Base-by-base conservation (phyloP, 2,797 vertebrate species). In the Phrynocephalus forsythii region DNA sequence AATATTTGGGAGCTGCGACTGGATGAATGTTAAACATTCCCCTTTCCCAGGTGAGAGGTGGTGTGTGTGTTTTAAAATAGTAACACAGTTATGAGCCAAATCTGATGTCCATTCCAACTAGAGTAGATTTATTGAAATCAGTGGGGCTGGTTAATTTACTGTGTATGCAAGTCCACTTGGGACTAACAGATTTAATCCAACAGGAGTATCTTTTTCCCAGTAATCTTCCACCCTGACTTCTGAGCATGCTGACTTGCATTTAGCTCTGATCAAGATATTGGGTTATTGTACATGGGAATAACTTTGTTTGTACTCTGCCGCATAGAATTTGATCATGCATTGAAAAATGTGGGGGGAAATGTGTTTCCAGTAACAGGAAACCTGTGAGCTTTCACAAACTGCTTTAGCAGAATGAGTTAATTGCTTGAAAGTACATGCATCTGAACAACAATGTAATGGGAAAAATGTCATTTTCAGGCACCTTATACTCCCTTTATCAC, bases 401-500 rank as follows among this genome's bases (percentile, higher is more conserved):
- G 2, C 60, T 5, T 79, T 79, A 79, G 33, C 83, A 73, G 6
- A 84, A 80, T 81, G 60, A 85, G 20, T 63, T 78, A 82, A 82
- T 63, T 60, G 2, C 1, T 77, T 81, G 73, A 77, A 77, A 82
- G 85, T 77, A 76, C 38, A 82, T 87, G 71, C 15, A 63, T 24
- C 20, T 30, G 15, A 83, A n/a, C 56, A 13, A 76, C 9, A 7
- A 30, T 7, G 11, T 86, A 79, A 26, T 90, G 85, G 91, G 75
- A 8, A 20, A 38, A 83, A 75, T 73, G 80, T 89, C n/a, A 3
- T 94, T 92, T 44, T 6, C 95, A 99, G 99, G 99, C 99, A 91
- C 99, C 99, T 18, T 99, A 99, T 91, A 99, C 98, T 78, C 99
- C 99, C 28, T 99, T 99, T 96, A 99, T 99, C 93, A 99, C 99